Evolutionary conservation across 2,113 vertebrate species (phyloP).

Genomic region (Gymnogyps californianus): DNA sequence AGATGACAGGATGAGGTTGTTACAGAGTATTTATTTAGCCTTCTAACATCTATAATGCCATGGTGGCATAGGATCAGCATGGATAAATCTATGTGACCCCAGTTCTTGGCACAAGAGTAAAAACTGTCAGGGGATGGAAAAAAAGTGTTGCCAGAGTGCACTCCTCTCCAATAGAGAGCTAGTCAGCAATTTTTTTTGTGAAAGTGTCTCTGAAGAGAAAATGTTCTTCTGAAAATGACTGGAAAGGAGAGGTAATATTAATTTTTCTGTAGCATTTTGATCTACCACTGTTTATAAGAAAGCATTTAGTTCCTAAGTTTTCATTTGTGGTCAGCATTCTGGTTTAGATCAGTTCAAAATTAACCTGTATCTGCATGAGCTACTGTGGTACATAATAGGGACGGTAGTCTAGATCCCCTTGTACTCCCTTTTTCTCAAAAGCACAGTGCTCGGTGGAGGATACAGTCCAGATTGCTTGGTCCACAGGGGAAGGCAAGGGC

Average conservation of each 20-base stretch:
- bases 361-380: background rate
- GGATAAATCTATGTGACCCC: background rate
- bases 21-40: background rate
- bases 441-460: background rate
- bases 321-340: background rate
- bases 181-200: background rate
- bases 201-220: background rate
- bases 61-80: background rate
- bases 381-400: background rate
- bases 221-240: background rate
- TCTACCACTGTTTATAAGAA: background rate
- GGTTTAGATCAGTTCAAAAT: background rate
- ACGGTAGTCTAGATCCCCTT: background rate
- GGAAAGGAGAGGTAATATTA: background rate
- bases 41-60: background rate
- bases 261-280: background rate
- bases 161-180: background rate
- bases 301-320: background rate
- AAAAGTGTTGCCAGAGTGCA: background rate
- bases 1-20: background rate
- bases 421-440: background rate
- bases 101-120: background rate
- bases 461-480: too few relatives aligned
- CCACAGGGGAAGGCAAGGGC: rapidly evolving
- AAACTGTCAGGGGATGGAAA: background rate